These are phyloP conservation scores for Burhinus bistriatus DNA, from an alignment of 2,113 vertebrate genomes.

Conservation along the genomic window DNA sequence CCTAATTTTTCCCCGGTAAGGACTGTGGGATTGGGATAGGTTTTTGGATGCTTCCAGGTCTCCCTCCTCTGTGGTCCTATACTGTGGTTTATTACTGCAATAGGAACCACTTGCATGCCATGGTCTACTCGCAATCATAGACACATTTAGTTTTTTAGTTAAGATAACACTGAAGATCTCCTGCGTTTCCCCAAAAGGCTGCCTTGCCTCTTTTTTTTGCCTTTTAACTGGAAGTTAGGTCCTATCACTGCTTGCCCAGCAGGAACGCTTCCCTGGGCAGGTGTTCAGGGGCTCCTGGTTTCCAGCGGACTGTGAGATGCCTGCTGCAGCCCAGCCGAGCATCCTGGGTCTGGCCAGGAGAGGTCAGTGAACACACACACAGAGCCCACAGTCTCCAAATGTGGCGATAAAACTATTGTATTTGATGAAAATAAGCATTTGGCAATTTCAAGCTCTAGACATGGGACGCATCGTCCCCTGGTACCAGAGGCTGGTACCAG, in stretches of 20 bases:
- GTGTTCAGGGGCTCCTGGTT: accelerated
- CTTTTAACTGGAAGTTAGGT: neutral
- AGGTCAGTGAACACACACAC: slow-evolving; percentile 47
- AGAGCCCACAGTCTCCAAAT: neutral
- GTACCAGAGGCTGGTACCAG: neutral
- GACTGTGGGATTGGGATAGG: neutral
- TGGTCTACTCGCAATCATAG: neutral
- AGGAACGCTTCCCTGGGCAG: neutral
- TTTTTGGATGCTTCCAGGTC: neutral
- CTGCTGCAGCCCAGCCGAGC: neutral
- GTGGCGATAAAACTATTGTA: neutral
- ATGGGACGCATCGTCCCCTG: neutral
- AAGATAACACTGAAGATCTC: neutral
- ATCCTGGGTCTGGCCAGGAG: slow-evolving; percentile 38
- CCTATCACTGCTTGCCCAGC: accelerated
- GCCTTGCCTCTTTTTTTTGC: neutral
- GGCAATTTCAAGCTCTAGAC: neutral
- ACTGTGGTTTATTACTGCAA: neutral
- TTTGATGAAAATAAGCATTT: neutral
- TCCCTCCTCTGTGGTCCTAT: neutral
- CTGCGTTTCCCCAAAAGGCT: neutral
- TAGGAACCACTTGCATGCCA: neutral
- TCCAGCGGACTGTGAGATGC: neutral
- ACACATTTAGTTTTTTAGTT: neutral
- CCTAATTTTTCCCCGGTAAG: neutral